Evolutionary conservation across 2,888 invertebrate species (phyloP).

Genomic region (Rhagonycha lutea): DNA sequence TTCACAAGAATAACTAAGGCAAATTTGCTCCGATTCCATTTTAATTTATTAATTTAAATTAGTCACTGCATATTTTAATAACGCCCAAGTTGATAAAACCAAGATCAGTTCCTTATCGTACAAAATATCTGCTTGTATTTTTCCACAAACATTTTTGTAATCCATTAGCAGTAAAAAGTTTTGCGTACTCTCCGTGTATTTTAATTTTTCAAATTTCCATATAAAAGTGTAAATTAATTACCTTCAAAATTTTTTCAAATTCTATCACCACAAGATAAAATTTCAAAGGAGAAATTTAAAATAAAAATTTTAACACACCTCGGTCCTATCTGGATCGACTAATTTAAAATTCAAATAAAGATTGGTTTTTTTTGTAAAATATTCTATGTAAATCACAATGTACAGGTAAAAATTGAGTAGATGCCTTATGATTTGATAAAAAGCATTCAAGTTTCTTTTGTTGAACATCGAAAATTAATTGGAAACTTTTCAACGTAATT

Average conservation of each 20-base stretch:
- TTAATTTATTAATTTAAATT: too few species aligned
- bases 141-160: too few species aligned
- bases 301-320: constrained; percentile 14
- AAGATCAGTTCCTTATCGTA: too few species aligned
- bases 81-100: too few species aligned
- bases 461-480: not conserved
- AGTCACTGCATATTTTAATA: too few species aligned
- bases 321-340: constrained; percentile 26
- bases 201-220: too few species aligned
- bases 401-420: constrained; percentile 4
- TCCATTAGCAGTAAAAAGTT: too few species aligned
- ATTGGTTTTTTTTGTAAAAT: constrained; percentile 17
- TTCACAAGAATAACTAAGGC: too few species aligned
- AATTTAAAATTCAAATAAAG: constrained; percentile 34
- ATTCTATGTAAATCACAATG: constrained; percentile 31
- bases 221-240: not conserved
- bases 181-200: too few species aligned
- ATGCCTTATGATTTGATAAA: not conserved
- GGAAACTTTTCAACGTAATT: not conserved
- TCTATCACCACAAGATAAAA: constrained; percentile 13
- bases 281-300: constrained; percentile 25
- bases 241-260: not conserved
- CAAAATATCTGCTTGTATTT: too few species aligned
- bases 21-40: too few species aligned
- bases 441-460: not conserved